phyloP scores from a whole-genome alignment of 2,113 vertebrate genomes.

The Noctilio leporinus region DNA sequence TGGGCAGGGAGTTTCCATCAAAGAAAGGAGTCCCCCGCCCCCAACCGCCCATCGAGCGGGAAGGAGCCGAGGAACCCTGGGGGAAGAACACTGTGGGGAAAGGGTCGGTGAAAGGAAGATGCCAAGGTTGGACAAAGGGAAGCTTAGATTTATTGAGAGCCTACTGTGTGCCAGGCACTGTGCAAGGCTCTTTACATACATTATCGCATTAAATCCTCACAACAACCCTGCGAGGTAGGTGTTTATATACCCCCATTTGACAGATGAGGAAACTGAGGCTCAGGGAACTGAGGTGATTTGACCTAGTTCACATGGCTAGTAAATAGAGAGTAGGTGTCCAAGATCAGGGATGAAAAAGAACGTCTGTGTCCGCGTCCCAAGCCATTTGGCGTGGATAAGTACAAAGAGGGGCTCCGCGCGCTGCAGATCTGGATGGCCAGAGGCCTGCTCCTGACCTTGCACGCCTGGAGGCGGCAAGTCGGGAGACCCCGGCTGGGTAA shows the following conservation, averaged over 20 bases:
- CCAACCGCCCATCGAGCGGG: background rate
- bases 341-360: background rate
- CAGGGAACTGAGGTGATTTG: conserved; percentile 66
- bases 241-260: conserved; percentile 68
- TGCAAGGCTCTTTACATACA: conserved; percentile 59
- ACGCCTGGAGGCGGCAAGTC: background rate
- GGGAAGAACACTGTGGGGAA: background rate
- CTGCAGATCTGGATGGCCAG: conserved; percentile 3
- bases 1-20: conserved; percentile 28
- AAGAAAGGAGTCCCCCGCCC: background rate
- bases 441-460: conserved; percentile 8
- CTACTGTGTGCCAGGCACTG: conserved; percentile 50
- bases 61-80: background rate
- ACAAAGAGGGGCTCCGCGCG: background rate
- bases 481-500: background rate
- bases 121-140: conserved; percentile 20
- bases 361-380: background rate
- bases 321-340: conserved; percentile 30
- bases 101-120: background rate
- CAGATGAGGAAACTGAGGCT: conserved; percentile 72
- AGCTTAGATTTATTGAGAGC: conserved; percentile 67
- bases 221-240: conserved; percentile 77
- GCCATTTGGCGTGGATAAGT: background rate
- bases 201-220: conserved; percentile 67
- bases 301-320: conserved; percentile 55